These are phyloP conservation scores for Palythoa heliodiscus DNA, from an alignment of 92 coral and sea anemone genomes.

Conservation along the genomic window DNA sequence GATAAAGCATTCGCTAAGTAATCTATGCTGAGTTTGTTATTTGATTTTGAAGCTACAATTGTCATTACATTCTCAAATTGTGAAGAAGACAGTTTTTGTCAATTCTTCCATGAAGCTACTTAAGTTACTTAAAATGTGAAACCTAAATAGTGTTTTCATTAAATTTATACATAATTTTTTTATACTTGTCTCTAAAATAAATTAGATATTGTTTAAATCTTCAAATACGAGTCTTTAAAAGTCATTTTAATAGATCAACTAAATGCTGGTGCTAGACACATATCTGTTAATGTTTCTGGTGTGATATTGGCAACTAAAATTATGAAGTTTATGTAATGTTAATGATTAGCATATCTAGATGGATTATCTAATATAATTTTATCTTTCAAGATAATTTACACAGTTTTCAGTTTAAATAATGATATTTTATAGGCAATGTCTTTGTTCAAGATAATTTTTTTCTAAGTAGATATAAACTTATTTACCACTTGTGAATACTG, in stretches of 20 bases:
- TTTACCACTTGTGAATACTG: too few relatives aligned
- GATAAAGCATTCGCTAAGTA: neutral
- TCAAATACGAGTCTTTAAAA: too few relatives aligned
- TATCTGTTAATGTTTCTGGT: neutral
- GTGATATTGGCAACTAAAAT: neutral
- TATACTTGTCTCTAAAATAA: too few relatives aligned
- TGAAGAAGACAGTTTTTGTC: neutral
- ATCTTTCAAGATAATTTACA: neutral
- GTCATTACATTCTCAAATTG: slow-evolving; percentile 1
- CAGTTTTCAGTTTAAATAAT: too few relatives aligned
- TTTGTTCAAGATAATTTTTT: too few relatives aligned
- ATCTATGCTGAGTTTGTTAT: neutral
- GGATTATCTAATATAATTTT: neutral
- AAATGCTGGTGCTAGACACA: neutral
- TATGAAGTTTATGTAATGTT: neutral
- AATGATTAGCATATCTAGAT: neutral
- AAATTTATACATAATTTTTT: too few relatives aligned
- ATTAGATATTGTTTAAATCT: too few relatives aligned
- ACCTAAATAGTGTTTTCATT: neutral
- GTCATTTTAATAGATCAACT: neutral
- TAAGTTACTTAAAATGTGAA: neutral
- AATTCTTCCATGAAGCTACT: neutral
- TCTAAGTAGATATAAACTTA: too few relatives aligned
- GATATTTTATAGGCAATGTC: too few relatives aligned
- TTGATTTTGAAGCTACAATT: neutral